A percentile compares a stretch with the other conserved stretches of the same genome.
Evolutionary conservation across 2,797 vertebrate species (phyloP).

Genomic region (Arrhamphus sclerolepis): DNA sequence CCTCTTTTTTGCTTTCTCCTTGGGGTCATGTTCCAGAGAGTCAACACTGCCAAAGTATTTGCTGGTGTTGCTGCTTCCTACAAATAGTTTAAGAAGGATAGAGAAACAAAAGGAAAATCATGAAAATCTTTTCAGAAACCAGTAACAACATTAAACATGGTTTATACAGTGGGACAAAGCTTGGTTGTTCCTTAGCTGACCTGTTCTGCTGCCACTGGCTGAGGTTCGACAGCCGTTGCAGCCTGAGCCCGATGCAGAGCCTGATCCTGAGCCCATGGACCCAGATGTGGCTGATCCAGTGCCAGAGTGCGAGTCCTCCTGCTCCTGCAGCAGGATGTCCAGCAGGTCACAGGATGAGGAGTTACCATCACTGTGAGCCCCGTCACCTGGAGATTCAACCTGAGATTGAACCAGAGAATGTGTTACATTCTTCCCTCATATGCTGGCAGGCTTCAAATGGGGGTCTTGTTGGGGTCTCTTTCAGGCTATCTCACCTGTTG

Average conservation of each 20-base stretch:
- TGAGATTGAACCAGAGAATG: conserved; percentile 27
- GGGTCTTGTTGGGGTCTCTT: too few relatives aligned
- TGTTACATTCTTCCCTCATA: not conserved
- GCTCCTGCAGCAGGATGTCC: conserved; percentile 87
- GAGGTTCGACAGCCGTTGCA: conserved; percentile 82
- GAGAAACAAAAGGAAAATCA: too few relatives aligned
- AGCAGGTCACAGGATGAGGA: conserved; percentile 90
- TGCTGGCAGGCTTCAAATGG: not conserved
- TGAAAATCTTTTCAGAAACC: too few relatives aligned
- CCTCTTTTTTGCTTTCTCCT: conserved; percentile 59
- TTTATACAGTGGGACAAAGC: not conserved
- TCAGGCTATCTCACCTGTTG: conserved; percentile 85
- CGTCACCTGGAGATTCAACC: conserved; percentile 69
- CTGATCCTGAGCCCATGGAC: conserved; percentile 87
- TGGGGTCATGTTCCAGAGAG: conserved; percentile 88
- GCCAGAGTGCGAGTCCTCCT: conserved; percentile 86
- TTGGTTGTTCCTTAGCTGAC: conserved; percentile 66
- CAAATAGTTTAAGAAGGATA: not conserved
- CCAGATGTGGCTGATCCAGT: conserved; percentile 87
- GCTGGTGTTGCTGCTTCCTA: conserved; percentile 92
- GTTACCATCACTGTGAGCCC: conserved; percentile 81
- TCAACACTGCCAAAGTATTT: conserved; percentile 92
- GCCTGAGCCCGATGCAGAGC: conserved; percentile 78
- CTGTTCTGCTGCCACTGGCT: conserved; percentile 85
- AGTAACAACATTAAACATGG: too few relatives aligned